Evolutionary conservation across 2,113 vertebrate genomes (phyloP), one percentile per base, ranked within the genome.

Genomic region (Centropus unirufus): DNA sequence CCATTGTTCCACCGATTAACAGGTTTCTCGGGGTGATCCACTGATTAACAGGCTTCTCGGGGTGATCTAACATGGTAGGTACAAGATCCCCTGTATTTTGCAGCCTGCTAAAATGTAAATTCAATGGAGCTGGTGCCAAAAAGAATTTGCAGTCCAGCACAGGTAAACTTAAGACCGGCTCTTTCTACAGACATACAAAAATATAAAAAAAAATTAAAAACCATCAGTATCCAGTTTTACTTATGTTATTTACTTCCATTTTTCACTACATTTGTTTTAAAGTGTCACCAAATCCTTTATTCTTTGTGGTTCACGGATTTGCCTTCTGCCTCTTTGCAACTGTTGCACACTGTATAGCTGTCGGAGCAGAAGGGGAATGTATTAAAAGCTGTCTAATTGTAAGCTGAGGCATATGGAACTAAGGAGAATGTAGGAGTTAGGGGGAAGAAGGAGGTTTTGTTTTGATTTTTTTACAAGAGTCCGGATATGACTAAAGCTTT

Each of bases 371-470:
- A 93, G 57, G 40, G 61, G 49, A 92, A 89, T 87, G 69, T 12
- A 93, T 39, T 68, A 82, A 79, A 91, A 92, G 89, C 83, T 82
- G 87, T 77, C 6, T 89, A 91, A 91, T 61, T 92, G 14, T 68
- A 87, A 78, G 4, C 6, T 94, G 62, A 76, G 80, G 73, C 94
- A 91, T 93, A 95, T 92, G 87, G 91, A 44, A 54, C 78, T 70
- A 68, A 32, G 55, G 39, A 90, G 55, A 91, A 73, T 47, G 78
- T 62, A 95, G 78, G 63, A 93, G 87, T 69, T 83, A 67, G 75
- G 8, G 63, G 72, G 67, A 96, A 95, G 80, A 96, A 92, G 72
- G 73, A 86, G 61, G 39, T 63, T 95, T 95, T 95, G 94, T 94
- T 94, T 93, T 59, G 59, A 77, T 70, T 95, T 91, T 52, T 46